Evolutionary conservation across 2,113 vertebrate genomes (phyloP), one percentile per base, ranked within the genome.

Genomic region (Megaleporinus macrocephalus): DNA sequence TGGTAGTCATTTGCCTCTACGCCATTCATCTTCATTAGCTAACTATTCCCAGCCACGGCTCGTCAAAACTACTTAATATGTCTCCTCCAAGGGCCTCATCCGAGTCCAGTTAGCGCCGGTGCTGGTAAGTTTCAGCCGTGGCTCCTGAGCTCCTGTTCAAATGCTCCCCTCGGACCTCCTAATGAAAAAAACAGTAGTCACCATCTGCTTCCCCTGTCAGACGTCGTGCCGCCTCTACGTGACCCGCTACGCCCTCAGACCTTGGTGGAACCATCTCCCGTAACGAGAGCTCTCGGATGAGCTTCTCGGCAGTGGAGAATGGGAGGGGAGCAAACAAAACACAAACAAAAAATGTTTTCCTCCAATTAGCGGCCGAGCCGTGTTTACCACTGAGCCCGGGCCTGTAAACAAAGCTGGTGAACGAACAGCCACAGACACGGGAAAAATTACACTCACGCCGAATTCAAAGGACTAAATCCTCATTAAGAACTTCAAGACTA

Each of bases 21-120:
- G 80, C 55, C 85, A 90, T 90, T 89, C 84, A 87, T 89, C 88
- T 90, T 90, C 87, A 90, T 90, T 88, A 90, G 83, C 79, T 76
- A 80, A 69, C 73, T 79, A 81, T 79, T 84, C 76, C 83, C 84
- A 81, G n/a, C 87, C 81, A 83, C 84, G 82, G 78, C 79, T 57
- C 53, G 83, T 88, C 87, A 86, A 85, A 89, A 85, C 87, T 83
- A 79, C 78, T 89, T 89, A 85, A 89, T 87, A 77, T 80, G 27
- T 85, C 49, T 78, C 79, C 66, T 82, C 66, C 29, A 14, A 53
- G 76, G 76, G 65, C 47, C 63, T 68, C 47, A 75, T 76, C 36
- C 69, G 26, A 73, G 73, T 47, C 73, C 78, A 83, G 85, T 85
- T 88, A 86, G 79, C 72, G 36, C 82, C 71, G 84, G 84, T 62